A percentile compares a stretch with the other conserved stretches of the same genome.
Evolutionary conservation across 2,888 invertebrate genomes (phyloP).

Genomic region (Xestia c-nigrum): DNA sequence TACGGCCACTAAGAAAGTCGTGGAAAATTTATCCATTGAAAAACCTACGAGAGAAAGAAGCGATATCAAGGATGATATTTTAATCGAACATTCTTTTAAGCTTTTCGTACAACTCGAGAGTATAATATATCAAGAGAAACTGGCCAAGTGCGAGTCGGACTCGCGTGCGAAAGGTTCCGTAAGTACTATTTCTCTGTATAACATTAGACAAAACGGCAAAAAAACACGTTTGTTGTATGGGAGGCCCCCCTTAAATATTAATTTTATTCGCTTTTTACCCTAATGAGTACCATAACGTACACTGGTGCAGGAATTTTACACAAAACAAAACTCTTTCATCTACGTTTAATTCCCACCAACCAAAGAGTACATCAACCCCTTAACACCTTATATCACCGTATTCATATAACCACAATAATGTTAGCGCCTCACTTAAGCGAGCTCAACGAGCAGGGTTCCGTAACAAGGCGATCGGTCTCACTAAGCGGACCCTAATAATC

Average conservation of each 20-base stretch:
- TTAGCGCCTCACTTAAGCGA: conserved; percentile 49
- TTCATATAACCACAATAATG: conserved; percentile 58
- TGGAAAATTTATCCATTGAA: background rate
- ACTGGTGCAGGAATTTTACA: background rate
- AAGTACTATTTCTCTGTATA: no score
- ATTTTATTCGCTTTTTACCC: no score
- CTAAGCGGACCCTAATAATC: conserved; percentile 66
- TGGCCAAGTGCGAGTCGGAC: no score
- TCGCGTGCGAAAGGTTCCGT: no score
- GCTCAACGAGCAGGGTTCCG: conserved; percentile 47
- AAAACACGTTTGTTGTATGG: no score
- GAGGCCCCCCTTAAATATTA: no score
- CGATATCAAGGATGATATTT: background rate
- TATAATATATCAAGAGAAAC: no score
- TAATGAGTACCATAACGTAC: no score
- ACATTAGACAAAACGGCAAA: no score
- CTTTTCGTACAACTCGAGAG: background rate
- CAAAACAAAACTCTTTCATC: background rate
- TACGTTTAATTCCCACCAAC: background rate
- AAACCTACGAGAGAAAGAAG: background rate
- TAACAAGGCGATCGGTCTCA: conserved; percentile 65
- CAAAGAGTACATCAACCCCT: conserved; percentile 2
- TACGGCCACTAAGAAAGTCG: background rate
- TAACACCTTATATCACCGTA: conserved; percentile 11
- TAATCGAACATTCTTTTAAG: background rate